These are phyloP conservation scores for Rosalia funebris DNA, from an alignment of 2,888 invertebrate species.

Conservation along the genomic window DNA sequence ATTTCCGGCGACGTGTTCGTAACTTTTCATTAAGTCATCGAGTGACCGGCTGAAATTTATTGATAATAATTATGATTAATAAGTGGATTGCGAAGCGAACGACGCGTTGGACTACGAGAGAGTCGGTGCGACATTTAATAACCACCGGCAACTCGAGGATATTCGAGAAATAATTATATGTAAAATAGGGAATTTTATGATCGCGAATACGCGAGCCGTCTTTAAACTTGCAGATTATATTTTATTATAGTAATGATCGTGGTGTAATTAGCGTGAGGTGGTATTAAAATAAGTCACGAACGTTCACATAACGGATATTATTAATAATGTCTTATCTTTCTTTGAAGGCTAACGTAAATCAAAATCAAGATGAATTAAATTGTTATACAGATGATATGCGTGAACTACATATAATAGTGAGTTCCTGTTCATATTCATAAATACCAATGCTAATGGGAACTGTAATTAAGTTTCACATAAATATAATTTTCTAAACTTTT, in stretches of 20 bases:
- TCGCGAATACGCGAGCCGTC: conserved; percentile 9
- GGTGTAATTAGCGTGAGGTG: conserved; percentile 18
- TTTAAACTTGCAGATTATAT: conserved; percentile 6
- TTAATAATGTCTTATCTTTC: conserved; percentile 29
- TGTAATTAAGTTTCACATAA: no score
- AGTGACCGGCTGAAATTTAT: not conserved
- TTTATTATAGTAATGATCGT: conserved; percentile 19
- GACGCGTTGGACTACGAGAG: no score
- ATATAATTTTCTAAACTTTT: no score
- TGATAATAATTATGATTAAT: conserved; percentile 11
- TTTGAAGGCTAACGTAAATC: conserved; percentile 11
- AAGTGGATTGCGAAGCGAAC: conserved; percentile 8
- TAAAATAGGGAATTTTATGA: conserved; percentile 19
- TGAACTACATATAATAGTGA: no score
- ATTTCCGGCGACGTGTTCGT: not conserved
- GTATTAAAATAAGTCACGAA: conserved; percentile 20
- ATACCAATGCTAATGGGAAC: no score
- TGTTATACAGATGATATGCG: conserved; percentile 24
- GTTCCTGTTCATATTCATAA: no score
- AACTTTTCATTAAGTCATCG: conserved; percentile 1
- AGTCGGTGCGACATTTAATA: no score
- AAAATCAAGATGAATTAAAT: conserved; percentile 24
- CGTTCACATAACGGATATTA: conserved; percentile 13
- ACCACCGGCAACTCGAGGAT: conserved; percentile 1
- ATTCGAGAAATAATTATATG: conserved; percentile 18